Percentiles rank a stretch among this genome's conserved stretches.
Evolutionary conservation across 2,113 vertebrate genomes (phyloP).

Genomic region (Columba janthina): DNA sequence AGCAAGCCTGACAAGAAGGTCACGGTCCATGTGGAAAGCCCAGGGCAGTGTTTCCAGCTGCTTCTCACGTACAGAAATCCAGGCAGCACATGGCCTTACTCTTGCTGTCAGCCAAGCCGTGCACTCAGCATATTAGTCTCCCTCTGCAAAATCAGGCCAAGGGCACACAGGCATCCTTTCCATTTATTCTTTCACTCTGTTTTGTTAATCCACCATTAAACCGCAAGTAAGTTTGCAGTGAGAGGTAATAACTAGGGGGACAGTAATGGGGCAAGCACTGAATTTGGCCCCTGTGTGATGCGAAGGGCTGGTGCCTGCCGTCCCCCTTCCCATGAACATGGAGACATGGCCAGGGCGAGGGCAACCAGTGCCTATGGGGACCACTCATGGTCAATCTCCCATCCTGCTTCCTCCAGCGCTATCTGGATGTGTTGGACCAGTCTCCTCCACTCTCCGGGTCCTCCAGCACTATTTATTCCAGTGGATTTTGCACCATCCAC

Average conservation of each 20-base stretch:
- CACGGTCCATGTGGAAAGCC: neutral
- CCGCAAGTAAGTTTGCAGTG: neutral
- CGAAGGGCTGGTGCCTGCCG: neutral
- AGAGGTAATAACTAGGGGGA: neutral
- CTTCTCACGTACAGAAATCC: neutral
- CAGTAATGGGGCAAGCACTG: neutral
- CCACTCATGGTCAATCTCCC: accelerated
- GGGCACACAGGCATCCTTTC: neutral
- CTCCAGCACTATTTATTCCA: neutral
- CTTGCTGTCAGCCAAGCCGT: neutral
- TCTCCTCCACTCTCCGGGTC: neutral
- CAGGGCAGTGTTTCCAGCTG: slow-evolving; percentile 19
- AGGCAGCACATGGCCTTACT: neutral
- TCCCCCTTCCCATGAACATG: neutral
- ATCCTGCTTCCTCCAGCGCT: accelerated
- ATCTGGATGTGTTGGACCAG: neutral
- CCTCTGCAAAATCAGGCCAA: slow-evolving; percentile 32
- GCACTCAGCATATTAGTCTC: neutral
- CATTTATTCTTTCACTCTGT: neutral
- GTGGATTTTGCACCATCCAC: neutral
- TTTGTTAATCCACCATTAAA: neutral
- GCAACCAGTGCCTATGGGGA: neutral
- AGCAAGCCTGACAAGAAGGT: neutral
- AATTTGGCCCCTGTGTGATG: accelerated
- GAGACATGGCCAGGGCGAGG: neutral